Base-by-base conservation (phyloP, 2,888 invertebrate genomes). In the Ophonus ardosiacus region DNA sequence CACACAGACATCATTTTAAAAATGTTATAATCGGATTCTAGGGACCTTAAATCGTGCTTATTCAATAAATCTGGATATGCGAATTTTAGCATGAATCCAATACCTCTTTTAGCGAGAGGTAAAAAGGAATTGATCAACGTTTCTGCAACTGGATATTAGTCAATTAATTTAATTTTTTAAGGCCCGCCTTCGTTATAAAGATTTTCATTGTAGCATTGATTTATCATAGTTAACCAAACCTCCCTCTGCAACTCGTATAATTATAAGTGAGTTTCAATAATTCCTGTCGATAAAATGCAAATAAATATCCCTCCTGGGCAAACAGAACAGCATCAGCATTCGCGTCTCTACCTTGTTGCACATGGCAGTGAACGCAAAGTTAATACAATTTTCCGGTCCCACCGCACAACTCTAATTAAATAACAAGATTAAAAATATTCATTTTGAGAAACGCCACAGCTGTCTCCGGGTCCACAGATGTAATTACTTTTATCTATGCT, bases 401-500 rank as follows among this genome's bases (percentile, higher is more conserved):
- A 65, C 82, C 81, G 81, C 83, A 84, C 7, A 84, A 76, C 76
- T 84, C 84, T 84, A 84, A 84, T 84, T 84, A 84, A 84, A 84
- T 84, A 84, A 84, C 84, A 76, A 76, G 84, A 76, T 84, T 84
- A 76, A 76, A 84, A 84, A 83, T 83, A 83, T 83, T 83, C 74
- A 76, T 83, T 83, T 83, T 81, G 81, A 81, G 81, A 81, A 81
- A 81, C 71, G 81, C 71, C 68, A 57, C 81, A 81, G 81, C 81
- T 81, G 81, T 81, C 81, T 81, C 81, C 71, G 71, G 15, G 71
- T 40, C 71, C 21, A 74, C 83, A 76, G 74, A 83, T 74, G 74
- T 83, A 83, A 83, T 83, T 83, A 76, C 74, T 83, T 83, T 83
- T 83, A 83, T 83, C 83, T 76, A 83, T 83, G 83, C 83, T 83